Evolutionary conservation across 2,888 invertebrate genomes (phyloP), one percentile per base, ranked within the genome.

Genomic region (Plebejus argus): DNA sequence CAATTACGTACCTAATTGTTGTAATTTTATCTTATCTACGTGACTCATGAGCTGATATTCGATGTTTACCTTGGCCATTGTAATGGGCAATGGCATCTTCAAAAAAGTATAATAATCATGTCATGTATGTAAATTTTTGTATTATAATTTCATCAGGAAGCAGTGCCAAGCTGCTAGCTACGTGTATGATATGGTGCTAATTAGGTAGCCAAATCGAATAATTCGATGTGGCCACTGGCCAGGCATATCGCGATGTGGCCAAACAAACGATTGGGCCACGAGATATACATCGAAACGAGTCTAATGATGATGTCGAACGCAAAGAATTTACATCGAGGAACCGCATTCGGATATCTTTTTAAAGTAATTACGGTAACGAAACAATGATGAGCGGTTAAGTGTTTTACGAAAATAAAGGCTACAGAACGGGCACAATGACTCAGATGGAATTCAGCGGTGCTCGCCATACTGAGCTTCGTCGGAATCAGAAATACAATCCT

Each of bases 401-500:
- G 90, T 91, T 93, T 92, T 89, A 92, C 92, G 86, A 93, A 94
- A 94, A 93, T 93, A 93, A 93, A 92, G 92, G 90, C 90, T 90
- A 89, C 91, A 89, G 89, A 94, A 91, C 91, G 91, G 86, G 93
- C 93, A 94, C 93, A 94, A 94, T 94, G 93, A 94, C 93, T 93
- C 93, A 93, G 90, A 91, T 90, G 94, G 94, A 93, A 94, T 93
- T 90, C 90, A 91, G 89, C 89, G 88, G 88, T 89, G 90, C 91
- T 88, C 90, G 92, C 91, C 91, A 91, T 90, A 90, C 91, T 86
- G 88, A 88, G 92, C 90, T 90, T 92, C 92, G 92, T 90, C 90
- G 92, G 91, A 92, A 94, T 94, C 94, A 94, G 93, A 94, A 94
- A 94, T 93, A 94, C 94, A 93, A 91, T 92, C 93, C 94, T 94